Percentiles rank a stretch among this genome's conserved stretches.
Conservation (phyloP, 2,113 vertebrate species). For the Istiophorus platypterus region DNA sequence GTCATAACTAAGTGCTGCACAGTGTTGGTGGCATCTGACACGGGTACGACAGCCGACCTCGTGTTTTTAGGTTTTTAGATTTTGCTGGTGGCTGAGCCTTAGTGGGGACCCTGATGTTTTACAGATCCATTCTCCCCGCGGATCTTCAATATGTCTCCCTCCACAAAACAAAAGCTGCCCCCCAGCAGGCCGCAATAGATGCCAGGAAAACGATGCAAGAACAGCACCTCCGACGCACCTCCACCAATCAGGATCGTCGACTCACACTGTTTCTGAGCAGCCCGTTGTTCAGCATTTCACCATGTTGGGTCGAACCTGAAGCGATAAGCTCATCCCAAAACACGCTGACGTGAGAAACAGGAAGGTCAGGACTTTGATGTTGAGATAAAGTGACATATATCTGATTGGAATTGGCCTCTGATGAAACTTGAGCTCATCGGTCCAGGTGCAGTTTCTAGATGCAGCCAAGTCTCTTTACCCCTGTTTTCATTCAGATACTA, state of each 20-base stretch:
- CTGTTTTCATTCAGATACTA: too few relatives aligned
- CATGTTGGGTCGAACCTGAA: neutral
- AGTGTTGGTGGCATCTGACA: too few relatives aligned
- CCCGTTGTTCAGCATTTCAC: neutral
- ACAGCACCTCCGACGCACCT: constrained; percentile 21
- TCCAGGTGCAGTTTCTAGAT: too few relatives aligned
- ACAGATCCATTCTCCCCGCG: neutral
- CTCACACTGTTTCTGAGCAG: neutral
- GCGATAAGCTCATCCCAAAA: neutral
- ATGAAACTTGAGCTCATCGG: too few relatives aligned
- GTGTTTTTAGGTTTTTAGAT: constrained; percentile 18
- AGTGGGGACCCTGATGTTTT: constrained; percentile 31
- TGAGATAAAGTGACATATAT: neutral
- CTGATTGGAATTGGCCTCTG: neutral
- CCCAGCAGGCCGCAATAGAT: neutral
- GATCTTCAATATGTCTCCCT: neutral
- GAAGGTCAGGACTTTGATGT: too few relatives aligned
- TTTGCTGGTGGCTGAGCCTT: constrained; percentile 11
- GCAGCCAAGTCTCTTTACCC: too few relatives aligned
- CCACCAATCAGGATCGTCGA: neutral
- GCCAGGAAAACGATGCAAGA: constrained; percentile 44
- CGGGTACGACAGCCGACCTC: neutral
- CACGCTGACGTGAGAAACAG: neutral
- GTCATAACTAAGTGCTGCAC: too few relatives aligned
- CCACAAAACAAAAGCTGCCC: neutral